Percentiles rank a stretch among this genome's conserved stretches.
These are phyloP conservation scores for Drosophila mercatorum DNA, from an alignment of 2,888 invertebrate species.

Conservation along the genomic window DNA sequence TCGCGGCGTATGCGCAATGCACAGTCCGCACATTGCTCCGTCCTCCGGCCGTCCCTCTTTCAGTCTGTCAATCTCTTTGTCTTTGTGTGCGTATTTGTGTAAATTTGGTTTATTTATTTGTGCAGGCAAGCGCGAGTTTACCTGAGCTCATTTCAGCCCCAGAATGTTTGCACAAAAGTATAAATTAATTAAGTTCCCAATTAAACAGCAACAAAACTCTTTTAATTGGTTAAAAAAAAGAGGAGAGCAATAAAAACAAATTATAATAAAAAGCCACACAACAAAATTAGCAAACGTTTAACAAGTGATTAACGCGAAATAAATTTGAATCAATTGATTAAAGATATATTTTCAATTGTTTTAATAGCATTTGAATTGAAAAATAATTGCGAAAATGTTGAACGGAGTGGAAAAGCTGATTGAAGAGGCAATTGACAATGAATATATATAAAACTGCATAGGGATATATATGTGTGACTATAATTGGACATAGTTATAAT, in stretches of 20 bases:
- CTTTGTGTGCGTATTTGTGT: conserved; percentile 1
- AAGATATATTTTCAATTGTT: conserved; percentile 11
- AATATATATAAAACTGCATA: not conserved
- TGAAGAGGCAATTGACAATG: not conserved
- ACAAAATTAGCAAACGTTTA: conserved; percentile 19
- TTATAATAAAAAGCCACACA: conserved; percentile 2
- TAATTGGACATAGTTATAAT: too few species aligned
- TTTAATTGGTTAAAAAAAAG: conserved; percentile 13
- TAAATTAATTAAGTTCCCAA: conserved; percentile 42
- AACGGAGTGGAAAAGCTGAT: not conserved
- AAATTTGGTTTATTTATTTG: conserved; percentile 38
- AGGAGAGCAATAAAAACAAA: conserved; percentile 1
- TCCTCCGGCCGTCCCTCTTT: too few species aligned
- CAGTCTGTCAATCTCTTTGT: conserved; percentile 4
- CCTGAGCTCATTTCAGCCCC: conserved; percentile 29
- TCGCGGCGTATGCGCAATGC: conserved; percentile 56
- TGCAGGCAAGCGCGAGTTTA: conserved; percentile 29
- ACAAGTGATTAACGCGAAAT: conserved; percentile 9
- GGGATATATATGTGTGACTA: not conserved
- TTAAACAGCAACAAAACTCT: conserved; percentile 22
- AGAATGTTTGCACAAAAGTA: conserved; percentile 27
- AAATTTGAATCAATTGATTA: conserved; percentile 18
- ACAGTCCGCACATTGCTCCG: conserved; percentile 1
- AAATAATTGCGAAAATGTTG: conserved; percentile 2
- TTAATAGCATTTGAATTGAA: not conserved